Evolutionary conservation across 2,113 vertebrate species (phyloP), one percentile per base, ranked within the genome.

Genomic region (Muscicapa adusta): DNA sequence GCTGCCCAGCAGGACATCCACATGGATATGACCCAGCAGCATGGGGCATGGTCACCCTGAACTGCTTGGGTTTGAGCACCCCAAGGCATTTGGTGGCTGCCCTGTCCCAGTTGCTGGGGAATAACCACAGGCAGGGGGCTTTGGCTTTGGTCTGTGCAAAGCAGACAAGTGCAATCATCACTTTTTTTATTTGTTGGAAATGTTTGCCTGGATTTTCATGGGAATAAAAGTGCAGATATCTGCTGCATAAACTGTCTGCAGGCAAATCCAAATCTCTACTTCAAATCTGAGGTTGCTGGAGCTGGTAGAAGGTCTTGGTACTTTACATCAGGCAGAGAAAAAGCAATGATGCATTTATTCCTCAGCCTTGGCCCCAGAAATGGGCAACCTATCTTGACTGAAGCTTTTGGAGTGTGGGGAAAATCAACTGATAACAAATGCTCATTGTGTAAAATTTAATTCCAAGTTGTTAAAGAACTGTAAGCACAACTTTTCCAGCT

Each of bases 51-150:
- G 14, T 48, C 10, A 61, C 28, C 5, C 19, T 18, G 28, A 9
- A 2, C 4, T 68, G 29, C 31, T 23, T 0, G 3, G 20, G 24
- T 14, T 54, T 68, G 67, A 50, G 43, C 0, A 0, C 1, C 19
- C 23, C 26, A 51, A 54, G 42, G 31, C 14, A 15, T 61, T 42
- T 33, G 42, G 53, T 18, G 15, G n/a, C 18, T 77, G 8, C 18
- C 16, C 15, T 14, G 20, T n/a, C 6, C 18, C 0, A 0, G 3
- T 40, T 58, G 11, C 63, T 70, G 76, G 6, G 18, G 17, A 22
- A 47, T 61, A 68, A 51, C 40, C 8, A 8, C 24, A 61, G 45
- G 28, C 22, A 67, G 38, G 57, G 15, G 18, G 25, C 28, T n/a
- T 57, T 73, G 12, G 36, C 14, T 3, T 53, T 7, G 14, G 7